These are phyloP conservation scores for Phenganax stokvisi DNA, from an alignment of 92 coral and sea anemone species.

Conservation along the genomic window DNA sequence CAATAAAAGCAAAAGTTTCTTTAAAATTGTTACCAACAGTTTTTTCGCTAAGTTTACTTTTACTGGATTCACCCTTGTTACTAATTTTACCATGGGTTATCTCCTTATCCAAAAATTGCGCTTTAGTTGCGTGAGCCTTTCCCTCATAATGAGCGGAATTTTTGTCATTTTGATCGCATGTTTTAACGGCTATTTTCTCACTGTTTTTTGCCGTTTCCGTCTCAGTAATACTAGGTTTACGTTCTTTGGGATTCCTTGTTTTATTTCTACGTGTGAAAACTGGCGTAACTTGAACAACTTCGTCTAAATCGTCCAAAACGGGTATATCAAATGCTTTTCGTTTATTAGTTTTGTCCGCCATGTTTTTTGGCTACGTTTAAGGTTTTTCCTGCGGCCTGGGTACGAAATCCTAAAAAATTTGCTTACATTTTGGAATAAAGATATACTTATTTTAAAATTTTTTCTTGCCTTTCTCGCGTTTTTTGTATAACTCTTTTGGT, in stretches of 20 bases:
- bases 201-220: neutral
- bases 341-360: conserved; percentile 35
- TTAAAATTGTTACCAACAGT: conserved; percentile 66
- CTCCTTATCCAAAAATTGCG: neutral
- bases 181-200: neutral
- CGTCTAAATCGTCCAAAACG: conserved; percentile 65
- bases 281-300: conserved; percentile 36
- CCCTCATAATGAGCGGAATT: neutral
- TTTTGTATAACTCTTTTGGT: neutral
- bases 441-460: neutral
- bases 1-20: conserved; percentile 93
- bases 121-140: neutral
- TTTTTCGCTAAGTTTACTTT: neutral
- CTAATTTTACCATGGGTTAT: neutral
- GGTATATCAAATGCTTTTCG: conserved; percentile 59
- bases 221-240: neutral
- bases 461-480: neutral
- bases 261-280: conserved; percentile 16
- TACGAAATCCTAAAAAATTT: neutral
- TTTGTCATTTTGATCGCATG: neutral
- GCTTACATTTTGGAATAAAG: neutral
- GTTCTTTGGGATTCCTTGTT: conserved; percentile 8
- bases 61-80: neutral
- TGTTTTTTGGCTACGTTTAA: conserved; percentile 8
- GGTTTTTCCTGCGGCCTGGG: neutral